Base-by-base conservation (phyloP, 2,113 vertebrate genomes). In the Hippopotamus amphibius region DNA sequence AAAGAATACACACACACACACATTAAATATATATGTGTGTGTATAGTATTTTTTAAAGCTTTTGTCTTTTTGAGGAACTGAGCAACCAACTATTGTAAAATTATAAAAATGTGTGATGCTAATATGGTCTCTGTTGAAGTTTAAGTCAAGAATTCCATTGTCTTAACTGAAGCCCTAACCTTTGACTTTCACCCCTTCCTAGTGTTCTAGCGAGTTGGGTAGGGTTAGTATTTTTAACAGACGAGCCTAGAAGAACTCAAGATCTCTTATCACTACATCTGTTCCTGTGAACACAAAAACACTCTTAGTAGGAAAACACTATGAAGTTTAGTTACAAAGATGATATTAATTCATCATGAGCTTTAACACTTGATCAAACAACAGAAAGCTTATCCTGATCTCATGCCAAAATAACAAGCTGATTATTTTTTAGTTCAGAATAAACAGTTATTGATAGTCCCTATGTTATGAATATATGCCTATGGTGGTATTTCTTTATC, bases 321-420 rank as follows among this genome's bases (percentile, higher is more conserved):
- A 48, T 66, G 15, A 83, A 24, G 17, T 88, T 88, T 76, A 69
- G 11, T 72, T 95, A 83, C 16, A 84, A 93, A 96, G 37, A 95
- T 72, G 41, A 48, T 77, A 85, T 85, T 96, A 88, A 53, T 76
- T 84, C 33, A 92, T 89, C 81, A 22, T 28, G 26, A 79, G 33
- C 37, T 95, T 92, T 86, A 92, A 92, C 30, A 90, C 22, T 77
- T 81, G 46, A 71, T 88, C 16, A 26, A 74, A 88, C 41, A 88
- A 76, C 50, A 59, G 19, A 77, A 57, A 69, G 53, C 1, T 41
- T 77, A 66, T 59, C 5, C 22, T 66, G 15, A 55, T n/a, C 88
- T 61, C 28, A 43, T 85, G 79, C 24, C 92, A 88, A 92, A 90
- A 55, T 28, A 87, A 33, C 15, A 96, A 16, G 28, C 4, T 96